A percentile compares a stretch with the other conserved stretches of the same genome.
Evolutionary conservation across 2,888 invertebrate genomes (phyloP).

Genomic region (Ectropis crepuscularia): DNA sequence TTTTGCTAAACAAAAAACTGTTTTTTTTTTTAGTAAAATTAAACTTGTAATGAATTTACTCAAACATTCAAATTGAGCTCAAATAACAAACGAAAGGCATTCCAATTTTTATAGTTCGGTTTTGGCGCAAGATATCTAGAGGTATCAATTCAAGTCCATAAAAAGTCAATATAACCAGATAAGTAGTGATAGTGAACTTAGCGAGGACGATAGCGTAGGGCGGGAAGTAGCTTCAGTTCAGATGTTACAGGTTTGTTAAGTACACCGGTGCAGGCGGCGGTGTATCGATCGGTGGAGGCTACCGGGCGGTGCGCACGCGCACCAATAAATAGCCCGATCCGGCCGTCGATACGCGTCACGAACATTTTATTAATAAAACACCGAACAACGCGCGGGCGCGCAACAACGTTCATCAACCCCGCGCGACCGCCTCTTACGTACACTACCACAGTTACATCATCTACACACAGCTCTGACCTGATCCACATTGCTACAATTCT

Average conservation of each 20-base stretch:
- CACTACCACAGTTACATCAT: conserved; percentile 66
- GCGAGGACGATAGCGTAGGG: neutral
- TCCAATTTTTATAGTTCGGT: too few relatives aligned
- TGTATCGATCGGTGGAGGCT: conserved; percentile 60
- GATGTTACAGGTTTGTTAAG: conserved; percentile 33
- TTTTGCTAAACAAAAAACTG: too few relatives aligned
- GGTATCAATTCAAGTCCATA: too few relatives aligned
- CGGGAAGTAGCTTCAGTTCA: neutral
- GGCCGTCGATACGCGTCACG: conserved; percentile 78
- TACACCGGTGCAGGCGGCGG: conserved; percentile 41
- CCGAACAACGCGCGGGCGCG: conserved; percentile 66
- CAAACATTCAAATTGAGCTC: too few relatives aligned
- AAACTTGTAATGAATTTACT: too few relatives aligned
- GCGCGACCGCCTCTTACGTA: conserved; percentile 63
- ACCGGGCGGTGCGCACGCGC: conserved; percentile 63
- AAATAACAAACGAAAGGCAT: too few relatives aligned
- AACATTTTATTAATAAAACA: conserved; percentile 81
- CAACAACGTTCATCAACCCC: conserved; percentile 78
- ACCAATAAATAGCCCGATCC: conserved; percentile 78
- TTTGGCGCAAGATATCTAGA: too few relatives aligned
- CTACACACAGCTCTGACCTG: conserved; percentile 51
- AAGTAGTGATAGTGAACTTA: too few relatives aligned
- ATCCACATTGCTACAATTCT: conserved; percentile 51
- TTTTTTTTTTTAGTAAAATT: too few relatives aligned
- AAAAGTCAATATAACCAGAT: too few relatives aligned